Base-by-base conservation (phyloP, 2,113 vertebrate genomes). In the Panthera tigris region DNA sequence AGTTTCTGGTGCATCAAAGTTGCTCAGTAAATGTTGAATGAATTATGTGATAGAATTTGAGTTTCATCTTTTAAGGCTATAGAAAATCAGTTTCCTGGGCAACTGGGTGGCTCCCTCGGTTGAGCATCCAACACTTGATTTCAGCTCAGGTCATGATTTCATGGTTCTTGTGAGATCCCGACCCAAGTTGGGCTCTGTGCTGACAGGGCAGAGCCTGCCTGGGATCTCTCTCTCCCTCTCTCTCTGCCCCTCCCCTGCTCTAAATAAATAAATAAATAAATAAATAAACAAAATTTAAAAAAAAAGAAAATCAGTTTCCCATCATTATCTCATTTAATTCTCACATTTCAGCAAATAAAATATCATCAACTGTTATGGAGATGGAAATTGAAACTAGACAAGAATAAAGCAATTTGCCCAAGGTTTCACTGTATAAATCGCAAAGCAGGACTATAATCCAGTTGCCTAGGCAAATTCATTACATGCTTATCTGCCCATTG, bases 401-500 rank as follows among this genome's bases (percentile, higher is more conserved):
- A 95, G 14, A 97, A 95, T 61, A 92, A 92, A 94, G 63, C 36
- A 83, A 63, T 61, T 68, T 88, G 48, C 57, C 25, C 39, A 61
- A 73, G 8, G 5, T 79, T 57, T 55, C 45, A 15, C 23, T 29
- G 11, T 74, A 39, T 68, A 79, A 82, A 81, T 94, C 27, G 10
- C 55, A 68, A 65, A 91, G 39, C n/a, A 82, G 71, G 39, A 36
- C 39, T 90, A 4, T 45, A 96, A 39, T 18, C 18, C 66, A 68
- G 15, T 65, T 89, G 33, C 71, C 52, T 82, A 74, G 27, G 89
- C 92, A 89, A 71, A 4, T 78, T 86, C 10, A 52, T 61, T 80
- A 52, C n/a, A 13, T 65, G 31, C 55, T 93, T 92, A 55, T 66
- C 79, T 74, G 36, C 14, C 6, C 29, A n/a, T 83, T 82, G 33